Evolutionary conservation across 2,888 invertebrate species (phyloP).

Genomic region (Sinelater perroti): DNA sequence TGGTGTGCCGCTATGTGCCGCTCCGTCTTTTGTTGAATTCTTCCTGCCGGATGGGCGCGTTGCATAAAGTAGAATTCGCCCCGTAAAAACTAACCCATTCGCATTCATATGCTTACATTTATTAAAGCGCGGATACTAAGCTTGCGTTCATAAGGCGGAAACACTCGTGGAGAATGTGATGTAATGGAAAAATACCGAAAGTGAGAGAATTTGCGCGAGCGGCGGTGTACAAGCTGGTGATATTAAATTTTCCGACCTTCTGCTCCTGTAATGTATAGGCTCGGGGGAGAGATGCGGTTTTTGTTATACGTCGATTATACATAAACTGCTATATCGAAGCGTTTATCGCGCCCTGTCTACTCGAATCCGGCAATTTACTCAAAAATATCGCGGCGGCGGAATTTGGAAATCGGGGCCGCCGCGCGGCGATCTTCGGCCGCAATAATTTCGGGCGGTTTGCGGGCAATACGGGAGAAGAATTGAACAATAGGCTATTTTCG

Average conservation of each 20-base stretch:
- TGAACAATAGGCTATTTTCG: slow-evolving; percentile 53
- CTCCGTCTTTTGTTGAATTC: too few species aligned
- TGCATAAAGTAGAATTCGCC: slow-evolving; percentile 8
- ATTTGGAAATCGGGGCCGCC: slow-evolving; percentile 22
- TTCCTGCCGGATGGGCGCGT: too few species aligned
- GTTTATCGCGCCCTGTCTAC: slow-evolving; percentile 32
- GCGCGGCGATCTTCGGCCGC: neutral
- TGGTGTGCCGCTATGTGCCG: neutral
- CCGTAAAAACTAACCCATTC: slow-evolving; percentile 14
- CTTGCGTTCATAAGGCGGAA: slow-evolving; percentile 37
- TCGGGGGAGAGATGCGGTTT: slow-evolving; percentile 56
- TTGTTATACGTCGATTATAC: slow-evolving; percentile 57
- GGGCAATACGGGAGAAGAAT: slow-evolving; percentile 32
- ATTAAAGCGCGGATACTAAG: slow-evolving; percentile 33
- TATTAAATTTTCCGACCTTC: slow-evolving; percentile 63
- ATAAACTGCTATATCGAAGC: slow-evolving; percentile 42
- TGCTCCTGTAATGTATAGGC: slow-evolving; percentile 60
- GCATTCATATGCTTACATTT: slow-evolving; percentile 35
- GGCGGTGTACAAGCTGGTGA: slow-evolving; percentile 58
- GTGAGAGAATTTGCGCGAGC: slow-evolving; percentile 58
- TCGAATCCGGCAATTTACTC: slow-evolving; percentile 31
- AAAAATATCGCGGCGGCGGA: slow-evolving; percentile 19
- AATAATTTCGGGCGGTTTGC: slow-evolving; percentile 28
- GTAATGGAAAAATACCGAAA: slow-evolving; percentile 62
- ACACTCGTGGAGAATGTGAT: slow-evolving; percentile 55